Percentiles rank a stretch among this genome's conserved stretches.
These are phyloP conservation scores for Aleadryas rufinucha DNA, from an alignment of 2,113 vertebrate genomes.

Conservation along the genomic window DNA sequence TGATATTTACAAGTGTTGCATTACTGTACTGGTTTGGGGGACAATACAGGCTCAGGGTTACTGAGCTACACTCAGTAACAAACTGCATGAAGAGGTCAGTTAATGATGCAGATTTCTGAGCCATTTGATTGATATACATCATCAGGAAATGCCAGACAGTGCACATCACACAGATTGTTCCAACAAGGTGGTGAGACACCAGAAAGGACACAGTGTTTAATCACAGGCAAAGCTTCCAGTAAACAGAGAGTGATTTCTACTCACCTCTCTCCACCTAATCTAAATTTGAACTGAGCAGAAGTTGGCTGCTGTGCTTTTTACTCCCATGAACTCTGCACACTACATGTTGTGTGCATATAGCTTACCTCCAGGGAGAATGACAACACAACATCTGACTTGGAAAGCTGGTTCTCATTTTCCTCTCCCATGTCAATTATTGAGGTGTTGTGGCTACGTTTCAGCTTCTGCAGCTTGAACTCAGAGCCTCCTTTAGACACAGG, in stretches of 20 bases:
- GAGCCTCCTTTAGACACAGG: constrained; percentile 95
- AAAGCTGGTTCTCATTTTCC: constrained; percentile 97
- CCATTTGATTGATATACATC: background rate
- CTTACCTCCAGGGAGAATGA: constrained; percentile 96
- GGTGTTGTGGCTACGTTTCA: constrained; percentile 95
- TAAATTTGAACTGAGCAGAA: background rate
- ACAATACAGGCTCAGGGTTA: background rate
- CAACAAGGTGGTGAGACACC: background rate
- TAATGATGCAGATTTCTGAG: background rate
- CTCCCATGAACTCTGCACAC: background rate
- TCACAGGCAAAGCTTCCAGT: background rate
- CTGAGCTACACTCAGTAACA: background rate
- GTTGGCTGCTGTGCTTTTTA: background rate
- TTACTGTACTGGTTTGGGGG: background rate
- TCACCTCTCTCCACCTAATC: background rate
- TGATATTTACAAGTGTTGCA: background rate
- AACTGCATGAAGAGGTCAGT: background rate
- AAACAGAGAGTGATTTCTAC: background rate
- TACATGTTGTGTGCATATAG: background rate
- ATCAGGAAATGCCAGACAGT: background rate
- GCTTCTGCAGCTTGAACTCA: constrained; percentile 97
- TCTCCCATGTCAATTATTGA: constrained; percentile 99
- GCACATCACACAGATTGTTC: background rate
- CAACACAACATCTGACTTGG: constrained; percentile 95
- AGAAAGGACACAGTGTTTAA: background rate